Evolutionary conservation across 2,113 vertebrate species (phyloP).

Genomic region (Chroicocephalus ridibundus): DNA sequence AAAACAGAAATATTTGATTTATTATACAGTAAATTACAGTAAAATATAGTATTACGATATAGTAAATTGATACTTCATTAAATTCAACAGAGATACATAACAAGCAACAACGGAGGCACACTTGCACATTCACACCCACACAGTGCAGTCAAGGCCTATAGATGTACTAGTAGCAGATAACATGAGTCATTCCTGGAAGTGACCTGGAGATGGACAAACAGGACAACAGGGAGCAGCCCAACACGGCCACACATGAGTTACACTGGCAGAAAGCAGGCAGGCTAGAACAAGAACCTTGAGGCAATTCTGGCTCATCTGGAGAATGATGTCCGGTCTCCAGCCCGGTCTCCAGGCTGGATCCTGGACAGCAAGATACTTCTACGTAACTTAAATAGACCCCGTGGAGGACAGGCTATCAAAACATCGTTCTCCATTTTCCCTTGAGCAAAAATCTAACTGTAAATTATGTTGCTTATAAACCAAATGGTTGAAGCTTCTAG

Average conservation of each 20-base stretch:
- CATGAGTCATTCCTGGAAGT: background rate
- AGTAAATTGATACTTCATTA: background rate
- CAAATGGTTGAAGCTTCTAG: background rate
- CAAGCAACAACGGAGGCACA: background rate
- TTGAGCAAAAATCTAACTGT: background rate
- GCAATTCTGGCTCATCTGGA: background rate
- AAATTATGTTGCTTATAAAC: background rate
- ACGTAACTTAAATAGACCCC: background rate
- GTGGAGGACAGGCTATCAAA: background rate
- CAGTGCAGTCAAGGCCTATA: background rate
- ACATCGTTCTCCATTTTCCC: background rate
- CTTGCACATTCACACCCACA: background rate
- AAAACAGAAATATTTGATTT: background rate
- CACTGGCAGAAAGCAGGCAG: background rate
- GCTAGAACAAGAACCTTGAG: background rate
- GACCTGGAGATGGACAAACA: background rate
- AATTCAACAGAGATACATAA: background rate
- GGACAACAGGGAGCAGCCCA: rapidly evolving
- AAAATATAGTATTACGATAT: background rate
- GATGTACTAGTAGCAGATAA: background rate
- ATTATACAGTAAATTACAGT: background rate
- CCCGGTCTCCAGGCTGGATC: background rate
- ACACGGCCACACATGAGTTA: rapidly evolving
- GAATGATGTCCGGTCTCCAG: background rate
- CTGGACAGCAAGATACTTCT: background rate